Evolutionary conservation across 2,113 vertebrate genomes (phyloP).

Genomic region (Podocnemis expansa): DNA sequence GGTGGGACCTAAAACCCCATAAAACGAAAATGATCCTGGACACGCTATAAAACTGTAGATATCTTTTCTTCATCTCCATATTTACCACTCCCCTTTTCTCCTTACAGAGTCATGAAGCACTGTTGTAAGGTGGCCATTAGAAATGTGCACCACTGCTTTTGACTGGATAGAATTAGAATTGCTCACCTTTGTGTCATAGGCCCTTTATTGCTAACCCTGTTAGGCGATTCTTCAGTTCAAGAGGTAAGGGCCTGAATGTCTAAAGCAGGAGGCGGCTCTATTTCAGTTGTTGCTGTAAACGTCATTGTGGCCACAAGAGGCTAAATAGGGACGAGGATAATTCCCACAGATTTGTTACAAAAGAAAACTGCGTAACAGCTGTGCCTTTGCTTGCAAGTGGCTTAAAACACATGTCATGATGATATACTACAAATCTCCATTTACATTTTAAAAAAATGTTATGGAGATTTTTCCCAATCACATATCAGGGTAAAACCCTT

Average conservation of each 20-base stretch:
- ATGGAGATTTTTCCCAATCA: neutral
- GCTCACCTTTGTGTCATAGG: neutral
- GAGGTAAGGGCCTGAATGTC: neutral
- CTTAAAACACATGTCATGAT: neutral
- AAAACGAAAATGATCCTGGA: neutral
- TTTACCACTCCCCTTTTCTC: neutral
- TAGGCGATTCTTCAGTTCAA: neutral
- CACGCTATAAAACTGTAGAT: neutral
- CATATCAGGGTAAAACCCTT: neutral
- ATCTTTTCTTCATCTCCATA: rapidly evolving
- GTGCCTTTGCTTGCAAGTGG: neutral
- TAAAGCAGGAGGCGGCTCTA: neutral
- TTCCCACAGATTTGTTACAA: neutral
- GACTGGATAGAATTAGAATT: neutral
- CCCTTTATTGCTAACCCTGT: rapidly evolving
- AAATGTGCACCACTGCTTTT: neutral
- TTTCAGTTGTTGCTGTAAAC: neutral
- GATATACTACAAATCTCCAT: neutral
- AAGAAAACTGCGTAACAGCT: neutral
- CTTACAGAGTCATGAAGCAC: neutral
- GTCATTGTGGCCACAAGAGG: neutral
- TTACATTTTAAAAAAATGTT: neutral
- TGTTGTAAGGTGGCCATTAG: rapidly evolving
- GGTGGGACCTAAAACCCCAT: neutral
- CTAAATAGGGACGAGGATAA: neutral